Evolutionary conservation across 1,140 invertebrate species (phyloP).

Genomic region (Myzus persicae): DNA sequence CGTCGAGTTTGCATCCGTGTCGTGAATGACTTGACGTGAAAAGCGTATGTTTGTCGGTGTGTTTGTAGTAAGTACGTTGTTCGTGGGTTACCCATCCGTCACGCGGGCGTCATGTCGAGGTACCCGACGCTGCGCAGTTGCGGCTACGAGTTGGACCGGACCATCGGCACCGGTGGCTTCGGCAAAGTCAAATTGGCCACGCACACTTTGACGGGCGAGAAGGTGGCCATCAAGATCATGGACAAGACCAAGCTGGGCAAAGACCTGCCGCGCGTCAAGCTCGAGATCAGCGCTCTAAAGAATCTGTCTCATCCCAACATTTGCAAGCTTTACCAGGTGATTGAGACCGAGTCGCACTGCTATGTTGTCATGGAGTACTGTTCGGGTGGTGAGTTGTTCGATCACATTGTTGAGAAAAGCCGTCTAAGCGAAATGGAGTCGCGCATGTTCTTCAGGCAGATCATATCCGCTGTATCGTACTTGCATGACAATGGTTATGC

Average conservation of each 20-base stretch:
- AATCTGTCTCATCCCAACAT: conserved; percentile 82
- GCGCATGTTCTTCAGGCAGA: conserved; percentile 78
- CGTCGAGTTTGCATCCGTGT: background rate
- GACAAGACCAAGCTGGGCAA: conserved; percentile 78
- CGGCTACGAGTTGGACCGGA: conserved; percentile 76
- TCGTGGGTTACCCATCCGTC: background rate
- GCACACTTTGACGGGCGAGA: conserved; percentile 79
- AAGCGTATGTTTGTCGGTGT: background rate
- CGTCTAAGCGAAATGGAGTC: conserved; percentile 76
- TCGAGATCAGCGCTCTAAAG: conserved; percentile 84
- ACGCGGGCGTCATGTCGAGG: conserved; percentile 13
- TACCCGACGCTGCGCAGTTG: conserved; percentile 21
- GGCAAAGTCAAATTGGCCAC: conserved; percentile 83
- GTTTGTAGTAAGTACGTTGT: background rate
- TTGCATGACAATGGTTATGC: conserved; percentile 79
- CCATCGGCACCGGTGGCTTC: conserved; percentile 80
- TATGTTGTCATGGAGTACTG: conserved; percentile 84
- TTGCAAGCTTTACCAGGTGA: conserved; percentile 83
- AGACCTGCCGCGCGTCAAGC: conserved; percentile 79
- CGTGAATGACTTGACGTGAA: background rate
- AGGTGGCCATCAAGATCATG: conserved; percentile 89
- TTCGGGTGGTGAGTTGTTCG: conserved; percentile 83
- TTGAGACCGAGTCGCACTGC: conserved; percentile 77
- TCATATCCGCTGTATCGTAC: conserved; percentile 80
- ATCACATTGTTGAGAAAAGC: conserved; percentile 78